Evolutionary conservation across 2,797 vertebrate genomes (phyloP), one percentile per base, ranked within the genome.

Genomic region (Etheostoma nigrum): DNA sequence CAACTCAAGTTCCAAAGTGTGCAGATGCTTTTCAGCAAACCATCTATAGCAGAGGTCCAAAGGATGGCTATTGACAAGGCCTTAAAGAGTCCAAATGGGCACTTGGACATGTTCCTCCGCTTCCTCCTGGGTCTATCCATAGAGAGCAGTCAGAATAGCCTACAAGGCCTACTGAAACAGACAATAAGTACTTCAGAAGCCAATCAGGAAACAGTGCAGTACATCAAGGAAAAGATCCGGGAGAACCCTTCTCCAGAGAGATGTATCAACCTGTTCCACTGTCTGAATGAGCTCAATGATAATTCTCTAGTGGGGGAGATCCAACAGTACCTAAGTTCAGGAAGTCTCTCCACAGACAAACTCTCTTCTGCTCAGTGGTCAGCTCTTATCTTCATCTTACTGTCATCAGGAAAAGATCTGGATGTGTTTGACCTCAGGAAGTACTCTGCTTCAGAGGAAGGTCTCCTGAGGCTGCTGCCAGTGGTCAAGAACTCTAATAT

Each of bases 361-460:
- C 33, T 67, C 6, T 55, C 76, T 14, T 44, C 64, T 40, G 63
- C 69, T 55, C 68, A 79, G 76, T 79, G 76, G 76, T 73, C 70
- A 12, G 76, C 69, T 23, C 44, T 79, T 51, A 42, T 51, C 42
- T 73, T 79, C 48, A 71, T 79, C 40, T 27, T 79, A 14, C 58
- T 63, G 44, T 68, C 58, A 19, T 79, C 77, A 33, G 71, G 36
- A 49, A 60, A 68, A 30, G 23, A 68, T 11, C 30, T 54, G 10
- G 23, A 55, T 4, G 27, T 67, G 53, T 65, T 68, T 49, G 71
- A 65, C 61, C 30, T 73, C 6, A 74, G 10, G 60, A 60, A 18
- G 65, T 55, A 67, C 62, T 40, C 33, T 53, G 62, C 59, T 14
- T 25, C 23, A 52, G 65, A 67, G 48, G 53, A 65, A 47, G 70